These are phyloP conservation scores for Harmothoe impar DNA, from an alignment of 2,888 invertebrate genomes.

Conservation along the genomic window DNA sequence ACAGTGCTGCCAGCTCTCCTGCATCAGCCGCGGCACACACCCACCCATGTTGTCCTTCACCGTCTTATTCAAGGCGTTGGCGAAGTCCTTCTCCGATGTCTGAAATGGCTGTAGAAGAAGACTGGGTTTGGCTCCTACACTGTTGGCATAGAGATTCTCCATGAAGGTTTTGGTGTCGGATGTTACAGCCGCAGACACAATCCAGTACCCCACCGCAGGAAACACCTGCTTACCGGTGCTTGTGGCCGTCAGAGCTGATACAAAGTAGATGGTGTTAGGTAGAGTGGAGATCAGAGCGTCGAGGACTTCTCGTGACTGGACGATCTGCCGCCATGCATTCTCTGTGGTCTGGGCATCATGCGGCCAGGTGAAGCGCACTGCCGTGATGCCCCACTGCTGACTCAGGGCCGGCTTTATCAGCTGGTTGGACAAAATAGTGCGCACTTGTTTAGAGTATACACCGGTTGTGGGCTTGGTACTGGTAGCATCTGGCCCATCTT, in stretches of 20 bases:
- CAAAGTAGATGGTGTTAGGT: background rate
- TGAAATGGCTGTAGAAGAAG: slow-evolving; percentile 38
- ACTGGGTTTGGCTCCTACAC: background rate
- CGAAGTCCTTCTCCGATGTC: background rate
- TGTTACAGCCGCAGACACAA: background rate
- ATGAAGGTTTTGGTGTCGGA: background rate
- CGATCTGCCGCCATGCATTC: background rate
- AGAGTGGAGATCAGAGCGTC: background rate
- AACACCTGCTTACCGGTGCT: background rate
- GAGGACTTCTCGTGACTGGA: background rate
- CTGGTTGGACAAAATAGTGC: background rate
- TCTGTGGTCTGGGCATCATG: background rate
- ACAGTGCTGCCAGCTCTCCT: slow-evolving; percentile 16
- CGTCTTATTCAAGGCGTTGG: background rate
- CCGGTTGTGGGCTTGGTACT: background rate
- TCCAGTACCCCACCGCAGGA: slow-evolving; percentile 9
- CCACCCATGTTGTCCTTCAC: slow-evolving; percentile 41
- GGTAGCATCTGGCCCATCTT: background rate
- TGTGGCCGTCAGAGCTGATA: background rate
- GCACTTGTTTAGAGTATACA: background rate
- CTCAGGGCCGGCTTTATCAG: slow-evolving; percentile 2
- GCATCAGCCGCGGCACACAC: slow-evolving; percentile 35
- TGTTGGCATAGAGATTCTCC: background rate
- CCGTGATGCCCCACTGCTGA: background rate
- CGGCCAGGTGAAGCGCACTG: background rate